A percentile compares a stretch with the other conserved stretches of the same genome.
Conservation (phyloP, 1,140 invertebrate genomes). For the Neodiprion pinetum region DNA sequence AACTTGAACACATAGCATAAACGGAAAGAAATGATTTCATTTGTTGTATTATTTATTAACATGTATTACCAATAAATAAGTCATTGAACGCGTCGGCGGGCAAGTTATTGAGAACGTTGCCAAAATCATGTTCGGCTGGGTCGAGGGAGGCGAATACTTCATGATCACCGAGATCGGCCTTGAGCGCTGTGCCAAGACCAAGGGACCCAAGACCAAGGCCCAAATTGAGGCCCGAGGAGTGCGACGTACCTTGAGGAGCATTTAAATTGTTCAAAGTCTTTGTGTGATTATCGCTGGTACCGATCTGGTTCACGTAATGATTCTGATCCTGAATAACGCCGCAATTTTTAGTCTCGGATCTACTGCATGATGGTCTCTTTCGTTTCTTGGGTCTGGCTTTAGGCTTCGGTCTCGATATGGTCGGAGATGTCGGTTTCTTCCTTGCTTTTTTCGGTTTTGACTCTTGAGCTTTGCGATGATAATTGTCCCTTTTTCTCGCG, state of each 20-base stretch:
- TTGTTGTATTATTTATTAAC: conserved; percentile 36
- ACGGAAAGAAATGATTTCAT: conserved; percentile 15
- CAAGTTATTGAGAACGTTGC: conserved; percentile 87
- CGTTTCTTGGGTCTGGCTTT: conserved; percentile 79
- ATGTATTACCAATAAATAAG: conserved; percentile 76
- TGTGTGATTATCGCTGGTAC: conserved; percentile 46
- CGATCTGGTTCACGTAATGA: conserved; percentile 49
- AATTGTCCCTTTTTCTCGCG: conserved; percentile 80
- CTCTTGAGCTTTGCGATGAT: conserved; percentile 74
- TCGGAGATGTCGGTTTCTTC: conserved; percentile 77
- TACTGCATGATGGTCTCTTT: conserved; percentile 51
- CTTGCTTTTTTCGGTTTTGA: conserved; percentile 81
- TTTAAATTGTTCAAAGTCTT: conserved; percentile 58
- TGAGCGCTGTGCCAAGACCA: conserved; percentile 47
- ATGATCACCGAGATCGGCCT: conserved; percentile 57
- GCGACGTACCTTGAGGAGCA: conserved; percentile 47
- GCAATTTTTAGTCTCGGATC: conserved; percentile 35
- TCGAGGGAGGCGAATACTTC: conserved; percentile 66
- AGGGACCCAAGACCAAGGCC: conserved; percentile 50
- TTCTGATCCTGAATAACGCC: conserved; percentile 37
- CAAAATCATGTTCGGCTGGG: conserved; percentile 85
- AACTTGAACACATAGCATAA: conserved; percentile 14
- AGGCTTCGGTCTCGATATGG: conserved; percentile 68
- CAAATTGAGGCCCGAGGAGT: conserved; percentile 47
- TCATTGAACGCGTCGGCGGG: conserved; percentile 92